phyloP scores from a whole-genome alignment of 1,140 invertebrate genomes.

The Euura lappo region DNA sequence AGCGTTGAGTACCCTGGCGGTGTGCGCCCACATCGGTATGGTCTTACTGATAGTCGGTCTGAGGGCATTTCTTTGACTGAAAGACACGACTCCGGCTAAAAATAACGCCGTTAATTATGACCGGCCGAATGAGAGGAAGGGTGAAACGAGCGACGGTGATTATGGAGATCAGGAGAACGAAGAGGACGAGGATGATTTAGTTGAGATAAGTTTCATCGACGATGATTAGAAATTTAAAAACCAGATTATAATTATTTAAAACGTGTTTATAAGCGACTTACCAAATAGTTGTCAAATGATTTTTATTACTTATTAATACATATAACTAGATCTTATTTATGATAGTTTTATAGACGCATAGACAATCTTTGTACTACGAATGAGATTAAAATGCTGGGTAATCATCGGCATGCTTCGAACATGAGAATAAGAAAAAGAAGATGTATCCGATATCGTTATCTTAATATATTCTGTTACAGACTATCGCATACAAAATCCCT shows the following conservation, averaged over 20 bases:
- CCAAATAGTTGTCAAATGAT: neutral
- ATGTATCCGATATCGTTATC: no score
- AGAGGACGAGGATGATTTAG: neutral
- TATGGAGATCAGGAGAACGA: neutral
- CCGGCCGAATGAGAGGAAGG: neutral
- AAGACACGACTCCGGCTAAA: constrained; percentile 19
- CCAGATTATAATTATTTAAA: neutral
- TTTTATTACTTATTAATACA: neutral
- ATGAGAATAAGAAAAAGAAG: no score
- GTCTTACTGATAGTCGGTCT: constrained; percentile 34
- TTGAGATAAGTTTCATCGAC: neutral
- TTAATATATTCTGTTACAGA: no score
- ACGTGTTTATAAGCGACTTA: neutral
- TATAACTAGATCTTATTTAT: neutral
- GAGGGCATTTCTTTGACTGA: constrained; percentile 38
- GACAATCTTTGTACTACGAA: no score
- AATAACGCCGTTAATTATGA: neutral
- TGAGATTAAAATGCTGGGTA: no score
- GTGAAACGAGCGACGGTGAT: neutral
- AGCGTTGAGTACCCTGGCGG: constrained; percentile 32
- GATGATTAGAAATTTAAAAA: neutral
- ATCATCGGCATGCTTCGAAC: no score
- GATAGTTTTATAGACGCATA: neutral
- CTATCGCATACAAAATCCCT: no score
- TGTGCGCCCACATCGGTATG: constrained; percentile 42